phyloP scores from a whole-genome alignment of 1,140 invertebrate genomes.

The Zaprionus ghesquierei region DNA sequence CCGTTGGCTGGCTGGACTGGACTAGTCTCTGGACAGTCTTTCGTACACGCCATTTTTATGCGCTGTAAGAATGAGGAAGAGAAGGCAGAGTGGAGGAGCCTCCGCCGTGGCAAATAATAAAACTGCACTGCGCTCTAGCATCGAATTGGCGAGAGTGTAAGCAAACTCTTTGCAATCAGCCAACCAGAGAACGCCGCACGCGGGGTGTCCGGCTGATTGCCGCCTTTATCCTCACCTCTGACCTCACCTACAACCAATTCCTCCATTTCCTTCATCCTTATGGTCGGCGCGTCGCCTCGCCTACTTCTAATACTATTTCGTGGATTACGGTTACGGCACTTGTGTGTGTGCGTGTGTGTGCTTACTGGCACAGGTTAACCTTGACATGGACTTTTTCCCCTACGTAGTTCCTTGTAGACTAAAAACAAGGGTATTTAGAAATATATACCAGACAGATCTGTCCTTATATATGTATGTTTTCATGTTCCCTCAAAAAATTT shows the following conservation, averaged over 20 bases:
- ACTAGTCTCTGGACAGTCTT: slow-evolving; percentile 9
- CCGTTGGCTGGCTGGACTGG: slow-evolving; percentile 40
- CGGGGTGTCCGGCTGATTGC: slow-evolving; percentile 1
- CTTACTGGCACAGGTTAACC: background rate
- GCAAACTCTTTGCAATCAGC: slow-evolving; percentile 50
- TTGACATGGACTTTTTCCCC: background rate
- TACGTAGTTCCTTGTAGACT: too few species aligned
- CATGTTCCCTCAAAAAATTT: too few species aligned
- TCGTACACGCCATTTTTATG: slow-evolving; percentile 43
- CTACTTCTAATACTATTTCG: background rate
- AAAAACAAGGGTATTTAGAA: too few species aligned
- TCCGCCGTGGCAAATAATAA: slow-evolving; percentile 45
- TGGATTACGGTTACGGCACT: background rate
- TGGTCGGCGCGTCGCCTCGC: background rate
- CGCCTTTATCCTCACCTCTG: background rate
- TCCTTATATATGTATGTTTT: too few species aligned
- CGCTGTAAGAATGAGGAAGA: slow-evolving; percentile 17
- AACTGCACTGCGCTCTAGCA: slow-evolving; percentile 47
- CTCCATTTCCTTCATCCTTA: background rate
- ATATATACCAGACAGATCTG: too few species aligned
- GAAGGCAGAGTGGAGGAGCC: background rate
- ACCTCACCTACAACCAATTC: too few species aligned
- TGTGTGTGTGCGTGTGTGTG: background rate
- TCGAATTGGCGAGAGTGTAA: slow-evolving; percentile 55
- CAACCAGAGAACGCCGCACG: slow-evolving; percentile 59